Conservation (phyloP, 2,113 vertebrate species). For the Hypocryptadius cinnamomeus region DNA sequence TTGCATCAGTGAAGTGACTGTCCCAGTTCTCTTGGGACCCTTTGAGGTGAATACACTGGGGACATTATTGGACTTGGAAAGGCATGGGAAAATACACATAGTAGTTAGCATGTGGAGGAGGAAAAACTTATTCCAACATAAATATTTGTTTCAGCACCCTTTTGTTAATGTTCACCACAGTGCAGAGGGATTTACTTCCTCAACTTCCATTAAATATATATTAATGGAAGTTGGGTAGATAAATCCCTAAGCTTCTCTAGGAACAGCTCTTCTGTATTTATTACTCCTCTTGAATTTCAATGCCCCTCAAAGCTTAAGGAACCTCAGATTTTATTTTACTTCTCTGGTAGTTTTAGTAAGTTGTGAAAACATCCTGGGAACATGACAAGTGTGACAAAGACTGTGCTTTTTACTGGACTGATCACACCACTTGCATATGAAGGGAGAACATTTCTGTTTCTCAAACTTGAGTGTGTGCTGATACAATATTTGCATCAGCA, state of each 20-base stretch:
- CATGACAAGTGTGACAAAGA: neutral
- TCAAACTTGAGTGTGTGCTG: neutral
- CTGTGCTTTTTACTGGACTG: neutral
- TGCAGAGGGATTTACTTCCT: neutral
- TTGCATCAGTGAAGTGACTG: neutral
- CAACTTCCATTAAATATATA: conserved; percentile 24
- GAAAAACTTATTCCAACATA: neutral
- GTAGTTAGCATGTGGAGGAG: neutral
- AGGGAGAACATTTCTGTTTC: neutral
- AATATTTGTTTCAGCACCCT: conserved; percentile 22
- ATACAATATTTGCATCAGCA: neutral
- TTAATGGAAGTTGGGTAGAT: neutral
- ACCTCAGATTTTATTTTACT: neutral
- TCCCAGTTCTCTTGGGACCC: neutral
- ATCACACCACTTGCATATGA: neutral
- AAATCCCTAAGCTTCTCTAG: conserved; percentile 10
- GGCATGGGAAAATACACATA: neutral
- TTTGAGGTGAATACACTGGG: neutral
- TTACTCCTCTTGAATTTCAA: conserved; percentile 36
- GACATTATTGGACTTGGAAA: neutral
- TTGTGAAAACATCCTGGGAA: neutral
- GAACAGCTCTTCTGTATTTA: conserved; percentile 14
- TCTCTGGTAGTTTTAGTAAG: neutral
- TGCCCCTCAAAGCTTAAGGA: conserved; percentile 3
- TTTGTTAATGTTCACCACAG: neutral